phyloP scores from a whole-genome alignment of 2,888 invertebrate species.

The Ormyrus thymus region DNA sequence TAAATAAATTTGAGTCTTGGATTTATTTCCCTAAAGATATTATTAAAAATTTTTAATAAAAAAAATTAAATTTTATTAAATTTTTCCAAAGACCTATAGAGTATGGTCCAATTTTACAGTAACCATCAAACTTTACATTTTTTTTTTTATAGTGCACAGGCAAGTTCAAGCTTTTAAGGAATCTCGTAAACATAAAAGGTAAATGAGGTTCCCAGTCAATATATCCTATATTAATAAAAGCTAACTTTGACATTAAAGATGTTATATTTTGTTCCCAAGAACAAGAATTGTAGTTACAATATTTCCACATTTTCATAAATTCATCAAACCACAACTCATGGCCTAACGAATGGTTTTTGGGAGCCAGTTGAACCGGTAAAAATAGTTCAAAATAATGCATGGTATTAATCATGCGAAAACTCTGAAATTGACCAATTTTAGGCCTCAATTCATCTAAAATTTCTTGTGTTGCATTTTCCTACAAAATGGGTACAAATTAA shows the following conservation, averaged over 20 bases:
- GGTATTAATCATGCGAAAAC: constrained; percentile 75
- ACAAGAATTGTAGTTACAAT: constrained; percentile 83
- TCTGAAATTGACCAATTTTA: constrained; percentile 84
- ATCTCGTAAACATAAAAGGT: constrained; percentile 85
- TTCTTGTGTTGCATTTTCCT: constrained; percentile 86
- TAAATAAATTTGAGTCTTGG: constrained; percentile 83
- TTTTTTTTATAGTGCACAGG: constrained; percentile 87
- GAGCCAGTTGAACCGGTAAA: constrained; percentile 83
- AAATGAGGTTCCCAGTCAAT: constrained; percentile 92
- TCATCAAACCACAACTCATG: constrained; percentile 88
- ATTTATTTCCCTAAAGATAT: constrained; percentile 80
- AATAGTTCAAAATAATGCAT: constrained; percentile 84
- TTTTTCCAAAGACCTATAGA: constrained; percentile 74
- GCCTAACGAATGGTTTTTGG: constrained; percentile 80
- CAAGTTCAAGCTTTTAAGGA: constrained; percentile 84
- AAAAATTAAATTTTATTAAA: too few relatives aligned
- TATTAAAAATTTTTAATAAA: constrained; percentile 6
- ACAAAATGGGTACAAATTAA: constrained; percentile 67
- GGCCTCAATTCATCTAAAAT: constrained; percentile 90
- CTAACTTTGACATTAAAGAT: constrained; percentile 84
- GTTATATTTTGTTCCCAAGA: constrained; percentile 83
- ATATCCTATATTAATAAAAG: constrained; percentile 85
- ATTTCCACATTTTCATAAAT: constrained; percentile 86
- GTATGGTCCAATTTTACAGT: constrained; percentile 76
- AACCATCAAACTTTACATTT: constrained; percentile 78